Evolutionary conservation across 2,113 vertebrate species (phyloP).

Genomic region (Neomonachus schauinslandi): DNA sequence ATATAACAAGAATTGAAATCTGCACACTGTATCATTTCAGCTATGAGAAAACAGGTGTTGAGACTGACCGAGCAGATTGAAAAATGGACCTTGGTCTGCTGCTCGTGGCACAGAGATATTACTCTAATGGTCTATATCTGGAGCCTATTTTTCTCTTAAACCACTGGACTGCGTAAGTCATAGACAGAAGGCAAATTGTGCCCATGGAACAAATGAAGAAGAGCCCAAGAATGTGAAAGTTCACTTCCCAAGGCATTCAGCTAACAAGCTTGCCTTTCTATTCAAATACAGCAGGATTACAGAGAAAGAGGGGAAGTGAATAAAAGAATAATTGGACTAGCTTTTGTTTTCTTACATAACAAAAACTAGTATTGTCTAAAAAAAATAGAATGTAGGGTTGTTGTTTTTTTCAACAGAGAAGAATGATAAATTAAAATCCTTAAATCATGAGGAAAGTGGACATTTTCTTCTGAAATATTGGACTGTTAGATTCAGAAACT

Average conservation of each 20-base stretch:
- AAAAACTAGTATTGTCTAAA: neutral
- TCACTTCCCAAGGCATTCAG: neutral
- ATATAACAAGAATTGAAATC: constrained; percentile 58
- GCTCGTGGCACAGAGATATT: neutral
- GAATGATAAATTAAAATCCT: constrained; percentile 45
- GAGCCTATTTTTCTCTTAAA: constrained; percentile 1
- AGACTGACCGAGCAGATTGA: constrained; percentile 16
- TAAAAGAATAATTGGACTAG: neutral
- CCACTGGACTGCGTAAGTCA: neutral
- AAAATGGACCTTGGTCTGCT: constrained; percentile 35
- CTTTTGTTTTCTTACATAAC: constrained; percentile 42
- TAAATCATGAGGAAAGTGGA: neutral
- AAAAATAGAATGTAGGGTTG: neutral
- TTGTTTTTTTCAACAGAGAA: neutral
- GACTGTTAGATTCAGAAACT: constrained; percentile 39
- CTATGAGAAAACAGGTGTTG: constrained; percentile 67
- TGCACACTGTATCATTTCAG: neutral
- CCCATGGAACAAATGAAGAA: neutral
- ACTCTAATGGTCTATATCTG: neutral
- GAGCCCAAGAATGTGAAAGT: constrained; percentile 16
- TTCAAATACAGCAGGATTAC: neutral
- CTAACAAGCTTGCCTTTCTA: neutral
- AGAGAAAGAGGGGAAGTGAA: neutral
- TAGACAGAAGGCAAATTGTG: neutral
- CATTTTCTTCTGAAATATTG: constrained; percentile 24